Base-by-base conservation (phyloP, 2,888 invertebrate species). In the Tortrix viridana region DNA sequence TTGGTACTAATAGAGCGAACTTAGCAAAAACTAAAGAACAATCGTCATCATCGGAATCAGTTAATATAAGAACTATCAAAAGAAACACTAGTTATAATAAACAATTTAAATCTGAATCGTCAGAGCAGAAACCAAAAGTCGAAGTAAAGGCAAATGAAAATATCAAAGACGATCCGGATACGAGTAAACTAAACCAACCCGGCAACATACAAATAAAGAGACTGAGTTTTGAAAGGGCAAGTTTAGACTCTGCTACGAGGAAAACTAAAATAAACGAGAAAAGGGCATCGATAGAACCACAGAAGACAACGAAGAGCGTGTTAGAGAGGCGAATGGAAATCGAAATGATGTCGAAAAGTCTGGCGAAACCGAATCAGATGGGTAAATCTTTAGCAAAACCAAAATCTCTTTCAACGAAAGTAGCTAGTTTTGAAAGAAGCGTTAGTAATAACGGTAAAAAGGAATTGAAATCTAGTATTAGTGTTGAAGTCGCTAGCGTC, bases 271-370 rank as follows among this genome's bases (percentile, higher is more conserved):
- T 74, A 2, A 74, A 72, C 4, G 84, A 81, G 49, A 67, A 85
- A 72, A 79, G 81, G 71, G 65, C 80, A 0, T 75, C 82, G 9
- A 66, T 73, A 20, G 90, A 88, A 72, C 80, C 82, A 59, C 79
- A 83, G 16, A 89, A 89, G 79, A 82, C 82, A 6, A 77, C 86
- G 1, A 92, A 92, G 75, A 86, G 92, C 0, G 92, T 92, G 0
- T 70, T 89, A 65, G 92, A 92, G 74, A 82, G 92, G 62, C 74
- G 89, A 70, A 86, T 92, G 83, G 92, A 90, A 71, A 86, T 92
- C 9, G 92, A 92, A 72, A 79, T 84, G 60, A 75, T 92, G 81
- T 78, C 89, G 0, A 88, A 86, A 74, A 75, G 67, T 56, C 82
- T 71, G 5, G 68, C 62, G 0, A 88, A 83, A 72, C 65, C 78